These are phyloP conservation scores for Erebia aethiops DNA, from an alignment of 2,888 invertebrate species.

Conservation along the genomic window DNA sequence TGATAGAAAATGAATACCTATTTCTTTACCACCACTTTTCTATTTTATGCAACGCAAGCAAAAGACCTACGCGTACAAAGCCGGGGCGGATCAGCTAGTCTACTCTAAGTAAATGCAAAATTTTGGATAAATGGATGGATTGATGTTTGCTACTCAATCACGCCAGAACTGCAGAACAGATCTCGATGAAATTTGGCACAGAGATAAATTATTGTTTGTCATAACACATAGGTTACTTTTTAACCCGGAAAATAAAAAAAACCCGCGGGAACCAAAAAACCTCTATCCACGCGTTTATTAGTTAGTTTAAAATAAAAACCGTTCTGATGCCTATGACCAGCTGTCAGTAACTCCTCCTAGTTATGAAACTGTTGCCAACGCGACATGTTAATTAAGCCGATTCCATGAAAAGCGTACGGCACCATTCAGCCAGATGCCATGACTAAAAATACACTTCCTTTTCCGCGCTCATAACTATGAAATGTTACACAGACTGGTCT, in stretches of 20 bases:
- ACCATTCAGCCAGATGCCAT: slow-evolving; percentile 73
- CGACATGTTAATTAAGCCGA: slow-evolving; percentile 76
- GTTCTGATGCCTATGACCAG: slow-evolving; percentile 51
- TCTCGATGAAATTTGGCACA: too few relatives aligned
- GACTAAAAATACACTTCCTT: slow-evolving; percentile 81
- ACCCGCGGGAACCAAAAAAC: too few relatives aligned
- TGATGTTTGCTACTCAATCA: too few relatives aligned
- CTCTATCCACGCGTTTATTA: too few relatives aligned
- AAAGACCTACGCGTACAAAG: background rate
- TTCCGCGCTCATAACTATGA: slow-evolving; percentile 79
- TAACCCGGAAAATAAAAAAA: too few relatives aligned
- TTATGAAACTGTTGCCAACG: slow-evolving; percentile 67
- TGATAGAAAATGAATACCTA: too few relatives aligned
- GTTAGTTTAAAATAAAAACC: background rate
- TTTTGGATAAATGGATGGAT: too few relatives aligned
- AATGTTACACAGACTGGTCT: slow-evolving; percentile 69
- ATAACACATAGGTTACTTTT: too few relatives aligned
- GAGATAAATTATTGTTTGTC: too few relatives aligned
- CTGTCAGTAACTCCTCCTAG: slow-evolving; percentile 60
- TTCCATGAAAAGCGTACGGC: slow-evolving; percentile 72
- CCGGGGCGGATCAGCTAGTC: background rate
- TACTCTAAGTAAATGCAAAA: too few relatives aligned
- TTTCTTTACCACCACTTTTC: too few relatives aligned
- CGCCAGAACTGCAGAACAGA: too few relatives aligned
- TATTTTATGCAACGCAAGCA: background rate